phyloP scores from a whole-genome alignment of 2,797 vertebrate species.

The Macrochelys suwanniensis region DNA sequence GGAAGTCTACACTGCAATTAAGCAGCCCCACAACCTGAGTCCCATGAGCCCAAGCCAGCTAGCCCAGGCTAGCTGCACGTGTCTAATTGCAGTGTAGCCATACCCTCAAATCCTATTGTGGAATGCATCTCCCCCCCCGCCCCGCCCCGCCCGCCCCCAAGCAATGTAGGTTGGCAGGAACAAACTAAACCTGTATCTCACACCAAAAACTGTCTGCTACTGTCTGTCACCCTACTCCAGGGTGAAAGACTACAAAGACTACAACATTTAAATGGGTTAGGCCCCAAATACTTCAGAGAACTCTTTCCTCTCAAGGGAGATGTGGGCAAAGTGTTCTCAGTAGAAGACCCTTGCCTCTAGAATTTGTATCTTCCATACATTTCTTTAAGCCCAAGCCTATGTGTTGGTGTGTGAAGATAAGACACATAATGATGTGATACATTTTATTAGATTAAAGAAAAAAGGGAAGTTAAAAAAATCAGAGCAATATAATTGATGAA shows the following conservation, averaged over 20 bases:
- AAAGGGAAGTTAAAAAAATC: not conserved
- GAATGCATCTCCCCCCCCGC: not conserved
- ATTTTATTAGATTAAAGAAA: not conserved
- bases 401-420: not conserved
- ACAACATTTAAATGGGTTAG: not conserved
- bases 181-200: accelerated
- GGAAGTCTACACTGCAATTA: not conserved
- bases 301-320: not conserved
- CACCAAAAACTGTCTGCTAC: not conserved
- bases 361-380: not conserved
- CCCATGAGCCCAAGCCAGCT: not conserved
- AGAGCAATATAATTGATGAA: not conserved
- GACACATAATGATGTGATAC: not conserved
- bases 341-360: not conserved
- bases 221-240: not conserved
- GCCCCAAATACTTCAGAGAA: conserved; percentile 15
- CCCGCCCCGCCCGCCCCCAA: too few relatives aligned
- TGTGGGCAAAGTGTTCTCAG: not conserved
- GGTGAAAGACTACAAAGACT: not conserved
- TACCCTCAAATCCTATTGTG: accelerated
- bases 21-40: not conserved
- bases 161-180: not conserved
- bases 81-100: not conserved
- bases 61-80: not conserved
- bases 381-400: not conserved